These are phyloP conservation scores for Pollicipes pollicipes DNA, from an alignment of 1,140 invertebrate species.

Conservation along the genomic window DNA sequence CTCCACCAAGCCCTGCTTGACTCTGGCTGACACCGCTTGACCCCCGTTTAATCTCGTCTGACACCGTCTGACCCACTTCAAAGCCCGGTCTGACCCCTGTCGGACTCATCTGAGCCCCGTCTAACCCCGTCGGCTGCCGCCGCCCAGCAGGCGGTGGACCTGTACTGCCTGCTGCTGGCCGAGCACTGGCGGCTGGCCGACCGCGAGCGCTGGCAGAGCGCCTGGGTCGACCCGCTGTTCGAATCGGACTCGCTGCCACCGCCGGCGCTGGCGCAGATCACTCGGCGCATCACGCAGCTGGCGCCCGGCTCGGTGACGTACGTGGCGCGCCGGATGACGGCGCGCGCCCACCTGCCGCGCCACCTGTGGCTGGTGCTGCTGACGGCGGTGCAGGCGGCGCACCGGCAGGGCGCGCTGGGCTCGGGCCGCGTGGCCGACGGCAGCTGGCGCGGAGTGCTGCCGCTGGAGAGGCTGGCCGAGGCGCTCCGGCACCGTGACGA, in stretches of 20 bases:
- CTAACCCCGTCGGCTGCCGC: too few species aligned
- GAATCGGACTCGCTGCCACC: neutral
- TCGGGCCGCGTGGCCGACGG: too few species aligned
- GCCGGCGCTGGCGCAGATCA: neutral
- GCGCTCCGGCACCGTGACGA: neutral
- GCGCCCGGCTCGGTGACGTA: neutral
- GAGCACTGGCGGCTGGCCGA: neutral
- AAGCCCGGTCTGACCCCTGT: too few species aligned
- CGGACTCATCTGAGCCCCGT: too few species aligned
- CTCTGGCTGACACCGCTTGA: too few species aligned
- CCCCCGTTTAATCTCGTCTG: too few species aligned
- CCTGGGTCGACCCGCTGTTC: neutral
- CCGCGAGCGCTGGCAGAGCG: neutral
- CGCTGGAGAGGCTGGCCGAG: neutral
- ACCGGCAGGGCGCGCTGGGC: neutral
- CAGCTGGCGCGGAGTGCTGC: neutral
- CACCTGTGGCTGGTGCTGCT: neutral
- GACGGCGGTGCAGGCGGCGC: neutral
- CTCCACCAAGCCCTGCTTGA: too few species aligned
- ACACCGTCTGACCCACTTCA: too few species aligned
- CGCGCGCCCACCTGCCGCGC: neutral
- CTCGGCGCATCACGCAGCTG: neutral
- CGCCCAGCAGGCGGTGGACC: neutral
- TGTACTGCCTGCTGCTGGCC: neutral
- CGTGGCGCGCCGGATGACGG: neutral